phyloP scores from a whole-genome alignment of 1,140 invertebrate genomes.

The Anastatus disparis region DNA sequence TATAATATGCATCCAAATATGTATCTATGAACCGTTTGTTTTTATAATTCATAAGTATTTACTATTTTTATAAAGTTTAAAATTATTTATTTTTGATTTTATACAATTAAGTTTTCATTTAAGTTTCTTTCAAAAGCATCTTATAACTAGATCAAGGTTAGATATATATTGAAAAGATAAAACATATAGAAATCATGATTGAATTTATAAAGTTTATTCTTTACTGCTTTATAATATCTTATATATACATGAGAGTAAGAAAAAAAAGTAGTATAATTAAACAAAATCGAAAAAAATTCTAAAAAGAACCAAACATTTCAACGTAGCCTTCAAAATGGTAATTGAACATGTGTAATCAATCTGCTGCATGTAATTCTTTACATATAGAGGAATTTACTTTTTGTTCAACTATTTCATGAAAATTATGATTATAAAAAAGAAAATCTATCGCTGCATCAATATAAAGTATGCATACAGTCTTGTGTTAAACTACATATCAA shows the following conservation, averaged over 20 bases:
- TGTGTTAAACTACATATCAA: constrained; percentile 18
- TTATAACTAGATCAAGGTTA: too few species aligned
- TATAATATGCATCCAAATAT: too few species aligned
- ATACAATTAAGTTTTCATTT: too few species aligned
- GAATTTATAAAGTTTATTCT: constrained; percentile 41
- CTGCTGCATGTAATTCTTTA: constrained; percentile 12
- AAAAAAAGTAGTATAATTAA: constrained; percentile 29
- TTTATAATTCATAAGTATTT: too few species aligned
- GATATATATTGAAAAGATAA: too few species aligned
- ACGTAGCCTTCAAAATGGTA: constrained; percentile 6
- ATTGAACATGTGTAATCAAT: constrained; percentile 14
- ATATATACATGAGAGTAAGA: constrained; percentile 39
- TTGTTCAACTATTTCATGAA: too few species aligned
- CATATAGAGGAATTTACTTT: constrained; percentile 22
- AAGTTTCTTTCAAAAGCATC: too few species aligned
- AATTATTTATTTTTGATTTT: too few species aligned
- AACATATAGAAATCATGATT: too few species aligned
- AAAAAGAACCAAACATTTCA: constrained; percentile 21
- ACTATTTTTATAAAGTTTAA: too few species aligned
- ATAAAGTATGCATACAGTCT: constrained; percentile 30
- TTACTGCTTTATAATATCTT: constrained; percentile 28
- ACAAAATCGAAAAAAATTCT: constrained; percentile 26
- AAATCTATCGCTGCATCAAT: background rate
- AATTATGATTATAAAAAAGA: constrained; percentile 14
- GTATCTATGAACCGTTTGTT: too few species aligned